Evolutionary conservation across 2,888 invertebrate genomes (phyloP), one percentile per base, ranked within the genome.

Genomic region (Tortricodes alternella): DNA sequence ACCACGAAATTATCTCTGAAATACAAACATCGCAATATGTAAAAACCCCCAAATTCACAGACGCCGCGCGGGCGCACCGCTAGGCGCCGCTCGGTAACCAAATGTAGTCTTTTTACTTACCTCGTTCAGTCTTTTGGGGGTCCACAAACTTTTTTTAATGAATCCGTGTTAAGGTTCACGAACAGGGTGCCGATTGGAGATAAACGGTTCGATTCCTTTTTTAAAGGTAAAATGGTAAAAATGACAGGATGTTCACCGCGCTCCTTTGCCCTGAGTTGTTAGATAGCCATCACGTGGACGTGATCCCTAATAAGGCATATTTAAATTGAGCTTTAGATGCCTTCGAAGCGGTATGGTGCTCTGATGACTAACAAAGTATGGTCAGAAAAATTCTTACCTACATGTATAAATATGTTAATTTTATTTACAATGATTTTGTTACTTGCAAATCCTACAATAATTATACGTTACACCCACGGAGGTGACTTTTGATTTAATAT

Each of bases 141-240:
- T 89, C 89, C 72, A 75, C 78, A 73, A 74, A 75, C 78, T 73
- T 87, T 89, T 89, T 89, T 89, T 85, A 89, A 88, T 84, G 86
- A 87, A 89, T 88, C 89, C 82, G 89, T 89, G 89, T 89, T 89
- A 89, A 89, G 89, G 89, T 89, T 88, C 87, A 74, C 83, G 73
- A 86, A 89, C 87, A 81, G 88, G 89, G 89, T 89, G 89, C 85
- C 80, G 89, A 90, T 89, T 85, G 79, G 65, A 89, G 89, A 90
- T 90, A 89, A 89, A 85, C 79, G 73, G 66, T 73, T 71, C 65
- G 66, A 73, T 71, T 74, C 69, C 62, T 70, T 78, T 71, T 75
- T 73, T 73, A 68, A 60, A 62, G 63, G 73, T 70, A 74, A 78
- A 84, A 82, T 80, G 78, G 79, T 80, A 77, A 79, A 83, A 85